These are phyloP conservation scores for Nothura maculosa DNA, from an alignment of 2,797 vertebrate species.

Conservation along the genomic window DNA sequence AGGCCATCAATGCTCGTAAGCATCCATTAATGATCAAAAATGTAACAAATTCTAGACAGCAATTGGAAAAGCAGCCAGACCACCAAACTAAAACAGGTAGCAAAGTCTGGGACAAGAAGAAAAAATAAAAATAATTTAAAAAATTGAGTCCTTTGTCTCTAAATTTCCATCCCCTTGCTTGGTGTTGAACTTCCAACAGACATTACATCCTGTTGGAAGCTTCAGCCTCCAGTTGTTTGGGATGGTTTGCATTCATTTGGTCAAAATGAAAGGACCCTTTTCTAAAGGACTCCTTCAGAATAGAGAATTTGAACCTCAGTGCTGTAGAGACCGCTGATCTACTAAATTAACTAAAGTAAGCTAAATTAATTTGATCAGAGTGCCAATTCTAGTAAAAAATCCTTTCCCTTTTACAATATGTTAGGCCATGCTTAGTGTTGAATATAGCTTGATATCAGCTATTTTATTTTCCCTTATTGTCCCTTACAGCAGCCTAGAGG, in stretches of 20 bases:
- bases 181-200: background rate
- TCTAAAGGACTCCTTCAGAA: background rate
- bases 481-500: background rate
- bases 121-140: background rate
- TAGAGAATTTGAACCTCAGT: background rate
- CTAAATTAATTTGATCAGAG: background rate
- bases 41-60: background rate
- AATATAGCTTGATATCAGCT: background rate
- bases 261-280: background rate
- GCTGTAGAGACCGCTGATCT: background rate
- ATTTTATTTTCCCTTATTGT: fast-evolving
- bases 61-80: background rate
- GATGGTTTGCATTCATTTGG: background rate
- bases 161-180: background rate
- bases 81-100: background rate
- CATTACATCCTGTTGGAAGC: background rate
- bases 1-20: background rate
- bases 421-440: background rate
- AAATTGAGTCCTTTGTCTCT: too few relatives aligned
- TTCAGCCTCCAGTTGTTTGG: background rate
- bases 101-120: too few relatives aligned
- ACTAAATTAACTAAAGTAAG: conserved; percentile 23
- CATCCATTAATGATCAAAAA: background rate
- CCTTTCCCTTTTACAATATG: background rate
- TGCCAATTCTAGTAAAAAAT: background rate